Conservation (phyloP, 1,140 invertebrate species). For the Leptinotarsa texana region DNA sequence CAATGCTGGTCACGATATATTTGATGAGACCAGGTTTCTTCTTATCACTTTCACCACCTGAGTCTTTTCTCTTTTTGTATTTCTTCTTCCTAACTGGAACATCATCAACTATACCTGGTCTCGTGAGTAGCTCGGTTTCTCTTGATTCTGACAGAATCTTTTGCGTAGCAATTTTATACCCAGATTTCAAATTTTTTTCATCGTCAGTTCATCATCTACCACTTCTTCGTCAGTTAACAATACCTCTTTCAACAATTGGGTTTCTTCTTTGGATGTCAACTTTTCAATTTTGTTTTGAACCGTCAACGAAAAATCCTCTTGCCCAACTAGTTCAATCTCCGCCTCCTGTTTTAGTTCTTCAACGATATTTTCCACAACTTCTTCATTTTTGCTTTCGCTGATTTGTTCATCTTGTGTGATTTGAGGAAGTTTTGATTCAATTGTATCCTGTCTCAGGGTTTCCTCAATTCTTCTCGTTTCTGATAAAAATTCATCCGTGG, state of each 20-base stretch:
- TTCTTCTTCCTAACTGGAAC: background rate
- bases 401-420: background rate
- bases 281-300: too few relatives aligned
- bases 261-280: background rate
- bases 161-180: background rate
- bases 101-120: background rate
- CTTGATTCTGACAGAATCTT: background rate
- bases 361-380: conserved; percentile 19
- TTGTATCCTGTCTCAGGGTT: background rate
- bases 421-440: background rate
- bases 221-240: too few relatives aligned
- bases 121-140: background rate
- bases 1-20: conserved; percentile 44
- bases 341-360: conserved; percentile 4
- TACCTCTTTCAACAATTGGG: background rate
- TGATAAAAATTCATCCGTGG: background rate
- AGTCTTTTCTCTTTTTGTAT: conserved; percentile 20
- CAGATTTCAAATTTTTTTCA: background rate
- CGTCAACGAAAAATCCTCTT: too few relatives aligned
- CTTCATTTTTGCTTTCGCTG: conserved; percentile 24
- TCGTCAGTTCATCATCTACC: background rate
- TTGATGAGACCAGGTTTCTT: conserved; percentile 43
- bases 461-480: conserved; percentile 3
- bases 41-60: conserved; percentile 29
- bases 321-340: background rate